phyloP scores from a whole-genome alignment of 2,888 invertebrate genomes.

The Leptogaster cylindrica region DNA sequence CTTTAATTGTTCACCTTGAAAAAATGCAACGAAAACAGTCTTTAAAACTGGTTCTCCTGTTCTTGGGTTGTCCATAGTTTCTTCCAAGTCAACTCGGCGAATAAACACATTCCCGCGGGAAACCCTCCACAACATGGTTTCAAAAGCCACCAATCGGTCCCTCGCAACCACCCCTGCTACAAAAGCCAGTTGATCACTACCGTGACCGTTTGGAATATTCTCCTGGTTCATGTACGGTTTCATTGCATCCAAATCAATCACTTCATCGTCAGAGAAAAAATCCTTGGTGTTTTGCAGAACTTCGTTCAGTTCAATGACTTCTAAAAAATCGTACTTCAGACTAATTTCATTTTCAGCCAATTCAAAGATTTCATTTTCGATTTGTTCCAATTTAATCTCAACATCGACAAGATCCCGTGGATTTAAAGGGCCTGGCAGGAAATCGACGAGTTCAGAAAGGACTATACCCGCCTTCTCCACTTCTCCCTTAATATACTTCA shows the following conservation, averaged over 20 bases:
- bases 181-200: conserved; percentile 69
- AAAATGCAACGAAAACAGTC: conserved; percentile 80
- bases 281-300: conserved; percentile 89
- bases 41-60: conserved; percentile 75
- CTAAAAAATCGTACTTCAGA: conserved; percentile 87
- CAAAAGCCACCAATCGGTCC: conserved; percentile 82
- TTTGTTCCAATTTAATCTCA: conserved; percentile 90
- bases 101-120: conserved; percentile 86
- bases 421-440: too few species aligned
- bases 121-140: conserved; percentile 86
- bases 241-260: conserved; percentile 56
- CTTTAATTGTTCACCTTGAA: conserved; percentile 86
- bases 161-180: conserved; percentile 85
- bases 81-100: conserved; percentile 77
- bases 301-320: conserved; percentile 87
- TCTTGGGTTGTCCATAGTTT: conserved; percentile 75
- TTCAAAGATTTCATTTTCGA: conserved; percentile 93
- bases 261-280: conserved; percentile 58
- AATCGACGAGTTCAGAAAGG: conserved; percentile 69
- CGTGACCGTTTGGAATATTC: too few species aligned
- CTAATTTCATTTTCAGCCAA: conserved; percentile 92
- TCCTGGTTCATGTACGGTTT: too few species aligned
- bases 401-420: conserved; percentile 79
- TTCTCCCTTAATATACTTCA: conserved; percentile 80
- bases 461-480: conserved; percentile 76